Base-by-base conservation (phyloP, 2,797 vertebrate genomes). In the Amniataba percoides region DNA sequence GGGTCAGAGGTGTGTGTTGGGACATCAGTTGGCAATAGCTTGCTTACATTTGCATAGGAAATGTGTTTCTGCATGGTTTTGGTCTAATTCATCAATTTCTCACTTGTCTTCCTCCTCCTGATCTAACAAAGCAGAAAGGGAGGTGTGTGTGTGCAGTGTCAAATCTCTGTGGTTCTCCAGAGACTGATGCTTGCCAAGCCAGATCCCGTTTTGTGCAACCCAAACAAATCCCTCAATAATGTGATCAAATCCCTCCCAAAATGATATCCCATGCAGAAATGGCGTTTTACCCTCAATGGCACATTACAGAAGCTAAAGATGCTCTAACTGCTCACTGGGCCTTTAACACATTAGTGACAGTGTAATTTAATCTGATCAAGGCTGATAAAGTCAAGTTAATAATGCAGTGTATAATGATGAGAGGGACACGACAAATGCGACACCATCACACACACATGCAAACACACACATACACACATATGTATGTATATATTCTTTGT, bases 91-190 rank as follows among this genome's bases (percentile, higher is more conserved):
- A 60, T 60, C 42, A 23, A 42, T 60, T 60, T 43, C 39, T 60
- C 58, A 60, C 39, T 60, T 60, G 58, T 60, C 58, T 39, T 60
- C 19, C 56, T 19, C 58, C 36, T 60, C 58, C 58, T 60, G 39
- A 60, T 60, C 58, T 23, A 43, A 60, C 58, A 16, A 43, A 3
- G 12, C 57, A 42, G 36, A n/a, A 23, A 31, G 43, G 60, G 60
- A 61, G 23, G 42, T 18, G 42, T 14, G n/a, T 14, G n/a, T 59
- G 39, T 40, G 39, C n/a, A 25, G 58, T 21, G 25, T 21, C 58
- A 43, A 43, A 43, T 43, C 58, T 60, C n/a, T 12, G 25, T n/a
- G 43, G 18, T 46, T 63, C 60, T 31, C 43, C 43, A 42, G 58
- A 43, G 58, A 43, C 39, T 8, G 14, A 43, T 16, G 58, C 58